A percentile compares a stretch with the other conserved stretches of the same genome.
Conservation (phyloP, 2,797 vertebrate species). For the Triplophysa yarkandensis region DNA sequence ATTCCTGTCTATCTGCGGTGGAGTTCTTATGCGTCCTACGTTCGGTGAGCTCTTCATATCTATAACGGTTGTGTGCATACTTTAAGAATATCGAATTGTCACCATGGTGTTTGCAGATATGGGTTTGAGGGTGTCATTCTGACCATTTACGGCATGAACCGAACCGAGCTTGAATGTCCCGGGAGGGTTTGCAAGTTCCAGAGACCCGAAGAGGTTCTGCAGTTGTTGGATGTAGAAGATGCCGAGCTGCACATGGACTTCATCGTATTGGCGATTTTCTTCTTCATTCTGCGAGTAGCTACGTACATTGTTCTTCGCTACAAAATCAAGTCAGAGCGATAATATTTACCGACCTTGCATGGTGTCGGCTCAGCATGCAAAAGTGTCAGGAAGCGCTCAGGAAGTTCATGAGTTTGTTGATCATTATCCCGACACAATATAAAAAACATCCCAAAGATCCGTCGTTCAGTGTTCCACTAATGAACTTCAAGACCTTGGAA, state of each 20-base stretch:
- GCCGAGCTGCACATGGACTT: constrained; percentile 97
- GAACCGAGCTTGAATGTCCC: constrained; percentile 87
- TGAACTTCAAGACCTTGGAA: neutral
- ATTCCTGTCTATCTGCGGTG: constrained; percentile 96
- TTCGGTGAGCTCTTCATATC: constrained; percentile 78
- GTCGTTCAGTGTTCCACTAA: constrained; percentile 18
- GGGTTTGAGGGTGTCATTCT: constrained; percentile 97
- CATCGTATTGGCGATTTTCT: constrained; percentile 92
- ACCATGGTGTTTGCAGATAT: constrained; percentile 75
- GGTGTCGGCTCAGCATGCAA: neutral
- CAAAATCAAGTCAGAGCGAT: constrained; percentile 91
- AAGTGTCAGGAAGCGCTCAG: constrained; percentile 25
- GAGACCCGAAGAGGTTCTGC: constrained; percentile 89
- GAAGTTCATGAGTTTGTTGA: constrained; percentile 14
- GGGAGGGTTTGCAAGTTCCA: constrained; percentile 87
- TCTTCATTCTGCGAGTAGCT: constrained; percentile 86
- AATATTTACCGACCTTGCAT: constrained; percentile 4
- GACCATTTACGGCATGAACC: constrained; percentile 96
- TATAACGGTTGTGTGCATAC: neutral
- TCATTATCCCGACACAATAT: neutral
- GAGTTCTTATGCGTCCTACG: constrained; percentile 96
- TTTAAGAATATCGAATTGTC: neutral
- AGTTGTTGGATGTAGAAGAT: constrained; percentile 90
- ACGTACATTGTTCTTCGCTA: constrained; percentile 96
- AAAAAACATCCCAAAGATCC: neutral